Base-by-base conservation (phyloP, 2,888 invertebrate genomes). In the Pteria penguin region DNA sequence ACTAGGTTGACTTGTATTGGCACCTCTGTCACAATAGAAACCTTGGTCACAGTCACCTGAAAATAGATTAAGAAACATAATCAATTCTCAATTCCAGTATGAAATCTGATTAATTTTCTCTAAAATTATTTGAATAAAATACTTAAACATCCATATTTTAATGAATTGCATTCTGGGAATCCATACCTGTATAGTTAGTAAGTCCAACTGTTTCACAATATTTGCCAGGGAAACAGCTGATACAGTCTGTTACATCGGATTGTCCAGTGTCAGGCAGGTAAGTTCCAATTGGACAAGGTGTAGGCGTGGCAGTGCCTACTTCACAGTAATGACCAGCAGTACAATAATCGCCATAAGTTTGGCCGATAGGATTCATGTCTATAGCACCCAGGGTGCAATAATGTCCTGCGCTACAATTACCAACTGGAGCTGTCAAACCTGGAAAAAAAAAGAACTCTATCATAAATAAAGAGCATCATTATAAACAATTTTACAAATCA, bases 311-410 rank as follows among this genome's bases (percentile, higher is more conserved):
- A 0, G 90, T 90, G 5, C 89, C 89, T 32, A 54, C 57, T 2
- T 88, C 88, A 80, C 91, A 91, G 79, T 89, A 91, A 80, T 86
- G 83, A 29, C 91, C 91, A 11, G 85, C 75, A 2, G 87, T 84
- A 76, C 91, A 91, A 24, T 82, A 78, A 70, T 89, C 90, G 1
- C 91, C 91, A 72, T 88, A 90, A 2, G 79, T 32, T 74, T 86
- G 79, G 18, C 76, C 67, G 8, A 79, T 76, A 5, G 87, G 90
- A 68, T 84, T 86, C 36, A 75, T 82, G 14, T 79, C 65, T 11
- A 82, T 84, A 22, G 88, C 85, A 2, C 84, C 84, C 26, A 81
- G 75, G 4, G 75, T 80, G 66, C 89, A 89, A 82, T 80, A 89
- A 73, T 86, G 83, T 1, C 89, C 90, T 8, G 86, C 85, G 14